Evolutionary conservation across 1,140 invertebrate genomes (phyloP), one percentile per base, ranked within the genome.

Genomic region (Euwallacea fornicatus): DNA sequence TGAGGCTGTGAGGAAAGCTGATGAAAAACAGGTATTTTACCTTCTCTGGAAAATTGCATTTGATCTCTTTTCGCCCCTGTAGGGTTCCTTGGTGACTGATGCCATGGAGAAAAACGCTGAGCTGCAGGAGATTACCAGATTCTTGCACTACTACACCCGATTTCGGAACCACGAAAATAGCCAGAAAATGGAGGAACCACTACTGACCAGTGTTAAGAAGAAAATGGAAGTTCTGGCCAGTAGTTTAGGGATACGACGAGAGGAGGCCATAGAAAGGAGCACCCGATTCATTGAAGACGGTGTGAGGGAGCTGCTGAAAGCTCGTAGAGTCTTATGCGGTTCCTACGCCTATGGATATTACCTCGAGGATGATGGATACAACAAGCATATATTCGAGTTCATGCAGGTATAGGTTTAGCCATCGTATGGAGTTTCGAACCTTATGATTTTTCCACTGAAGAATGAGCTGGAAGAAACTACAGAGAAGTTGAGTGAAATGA

Each of bases 331-430:
- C 11, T 78, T 91, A 2, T 89, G 88, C 78, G 89, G 88, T 53
- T 88, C 88, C 7, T 90, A 90, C 78, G 87, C 89, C 2, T 90
- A 89, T 80, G 89, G 88, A 2, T 90, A 86, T 78, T 90, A 89
- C 76, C 76, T 90, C 13, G 85, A 85, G 76, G 88, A 88, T 75
- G 87, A 88, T 77, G 87, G 87, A 2, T 88, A 89, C 75, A 89
- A 88, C 76, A 88, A 88, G 79, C 86, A 85, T 64, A 89, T 90
- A 46, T 91, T 90, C 82, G 89, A 91, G 80, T 89, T 88, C 76
- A 88, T 91, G 87, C 88, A 89, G 85, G 88, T 89, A 81, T 77
- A 61, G 11, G 4, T 43, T 61, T n/a, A 1, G 21, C 21, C 21
- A 33, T 4, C 4, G 1, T 4, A 1, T 1, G 21, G 21, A 33